Percentiles rank a stretch among this genome's conserved stretches.
These are phyloP conservation scores for Dallia pectoralis DNA, from an alignment of 2,797 vertebrate genomes.

Conservation along the genomic window DNA sequence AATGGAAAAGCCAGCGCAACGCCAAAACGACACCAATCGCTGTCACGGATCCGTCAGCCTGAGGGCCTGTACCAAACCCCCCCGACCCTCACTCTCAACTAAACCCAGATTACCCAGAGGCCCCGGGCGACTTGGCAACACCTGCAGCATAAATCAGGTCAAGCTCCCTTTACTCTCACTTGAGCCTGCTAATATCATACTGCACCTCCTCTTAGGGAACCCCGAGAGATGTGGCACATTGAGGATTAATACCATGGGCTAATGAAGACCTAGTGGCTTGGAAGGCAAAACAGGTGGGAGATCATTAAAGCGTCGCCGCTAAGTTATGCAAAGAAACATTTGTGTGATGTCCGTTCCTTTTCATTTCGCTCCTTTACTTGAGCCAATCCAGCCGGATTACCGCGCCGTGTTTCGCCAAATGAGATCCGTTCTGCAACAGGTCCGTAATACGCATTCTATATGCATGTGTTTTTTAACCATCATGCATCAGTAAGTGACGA, in stretches of 20 bases:
- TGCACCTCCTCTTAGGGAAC: slow-evolving; percentile 21
- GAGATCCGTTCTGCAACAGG: not conserved
- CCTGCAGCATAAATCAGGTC: slow-evolving; percentile 60
- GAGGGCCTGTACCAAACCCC: slow-evolving; percentile 26
- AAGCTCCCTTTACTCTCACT: slow-evolving; percentile 37
- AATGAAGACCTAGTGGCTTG: slow-evolving; percentile 2
- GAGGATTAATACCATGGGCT: not conserved
- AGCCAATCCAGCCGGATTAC: no score
- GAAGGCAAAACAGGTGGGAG: not conserved
- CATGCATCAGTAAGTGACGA: not conserved
- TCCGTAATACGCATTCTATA: not conserved
- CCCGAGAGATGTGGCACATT: not conserved
- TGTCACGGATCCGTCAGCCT: not conserved
- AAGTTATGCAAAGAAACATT: not conserved
- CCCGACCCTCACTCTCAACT: slow-evolving; percentile 67
- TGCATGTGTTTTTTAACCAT: not conserved
- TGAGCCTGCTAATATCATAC: slow-evolving; percentile 52
- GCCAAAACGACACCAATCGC: not conserved
- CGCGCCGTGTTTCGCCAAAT: not conserved
- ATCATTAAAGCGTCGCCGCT: not conserved
- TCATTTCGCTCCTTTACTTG: no score
- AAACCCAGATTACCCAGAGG: slow-evolving; percentile 70
- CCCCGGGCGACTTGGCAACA: slow-evolving; percentile 57
- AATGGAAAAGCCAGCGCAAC: not conserved
- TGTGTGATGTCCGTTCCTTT: not conserved